These are phyloP conservation scores for Metallyticus violacea DNA, from an alignment of 2,888 invertebrate species.

Conservation along the genomic window DNA sequence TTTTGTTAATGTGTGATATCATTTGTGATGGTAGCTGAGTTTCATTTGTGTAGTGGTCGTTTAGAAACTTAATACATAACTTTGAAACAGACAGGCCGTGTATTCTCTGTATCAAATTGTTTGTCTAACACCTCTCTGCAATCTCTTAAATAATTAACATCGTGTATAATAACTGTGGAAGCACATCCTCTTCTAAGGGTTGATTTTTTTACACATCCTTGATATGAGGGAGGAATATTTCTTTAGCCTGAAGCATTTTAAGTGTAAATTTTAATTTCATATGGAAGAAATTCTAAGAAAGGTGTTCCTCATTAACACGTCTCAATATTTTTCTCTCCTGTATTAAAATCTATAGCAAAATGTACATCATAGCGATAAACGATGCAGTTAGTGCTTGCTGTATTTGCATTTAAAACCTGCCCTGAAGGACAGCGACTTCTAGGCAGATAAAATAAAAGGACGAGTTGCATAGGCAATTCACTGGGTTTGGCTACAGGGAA, in stretches of 20 bases:
- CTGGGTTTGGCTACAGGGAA: neutral
- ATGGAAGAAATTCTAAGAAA: neutral
- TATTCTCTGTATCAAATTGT: too few relatives aligned
- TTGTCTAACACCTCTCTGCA: too few relatives aligned
- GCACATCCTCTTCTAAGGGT: too few relatives aligned
- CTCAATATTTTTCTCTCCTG: neutral
- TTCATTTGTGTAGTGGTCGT: too few relatives aligned
- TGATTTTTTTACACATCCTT: too few relatives aligned
- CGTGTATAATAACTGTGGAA: too few relatives aligned
- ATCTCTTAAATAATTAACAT: too few relatives aligned
- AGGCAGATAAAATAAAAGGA: neutral
- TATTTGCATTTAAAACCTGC: neutral
- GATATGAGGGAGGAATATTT: too few relatives aligned
- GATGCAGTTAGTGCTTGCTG: neutral
- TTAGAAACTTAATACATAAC: too few relatives aligned
- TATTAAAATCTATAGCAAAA: neutral
- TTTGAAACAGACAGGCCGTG: too few relatives aligned
- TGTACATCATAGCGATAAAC: neutral
- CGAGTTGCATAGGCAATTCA: neutral
- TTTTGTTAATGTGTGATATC: too few relatives aligned
- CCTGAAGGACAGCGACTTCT: neutral
- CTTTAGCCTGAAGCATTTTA: neutral
- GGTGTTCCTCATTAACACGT: neutral
- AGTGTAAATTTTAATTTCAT: neutral
- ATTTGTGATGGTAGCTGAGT: too few relatives aligned